Evolutionary conservation across 2,113 vertebrate species (phyloP).

Genomic region (Spea multiplicata): DNA sequence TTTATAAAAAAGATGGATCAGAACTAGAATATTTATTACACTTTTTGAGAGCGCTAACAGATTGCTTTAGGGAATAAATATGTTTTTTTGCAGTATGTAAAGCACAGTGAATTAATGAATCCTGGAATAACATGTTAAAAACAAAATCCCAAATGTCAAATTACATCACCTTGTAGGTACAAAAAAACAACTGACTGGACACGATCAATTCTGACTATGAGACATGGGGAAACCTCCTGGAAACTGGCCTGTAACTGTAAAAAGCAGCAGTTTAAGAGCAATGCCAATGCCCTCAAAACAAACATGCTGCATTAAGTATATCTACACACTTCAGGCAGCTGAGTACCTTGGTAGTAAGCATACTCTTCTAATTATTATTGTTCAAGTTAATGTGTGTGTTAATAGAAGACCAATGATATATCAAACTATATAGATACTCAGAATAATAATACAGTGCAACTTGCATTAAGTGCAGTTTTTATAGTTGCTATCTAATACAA

Average conservation of each 20-base stretch:
- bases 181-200: not conserved
- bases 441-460: slow-evolving; percentile 4
- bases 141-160: not conserved
- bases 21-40: too few species aligned
- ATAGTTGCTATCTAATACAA: not conserved
- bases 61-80: not conserved
- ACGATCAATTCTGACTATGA: not conserved
- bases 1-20: too few species aligned
- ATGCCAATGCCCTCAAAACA: not conserved
- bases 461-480: not conserved
- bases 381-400: not conserved
- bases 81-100: not conserved
- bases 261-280: not conserved
- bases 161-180: not conserved
- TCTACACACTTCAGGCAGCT: not conserved
- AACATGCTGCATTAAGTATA: slow-evolving; percentile 2
- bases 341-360: not conserved
- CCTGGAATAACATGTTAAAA: not conserved
- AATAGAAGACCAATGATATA: not conserved
- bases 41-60: too few species aligned
- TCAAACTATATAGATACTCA: slow-evolving; percentile 6
- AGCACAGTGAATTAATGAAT: not conserved
- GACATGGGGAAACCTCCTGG: not conserved
- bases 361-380: not conserved
- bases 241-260: not conserved